Evolutionary conservation across 2,888 invertebrate genomes (phyloP).

Genomic region (Apamea crenata): DNA sequence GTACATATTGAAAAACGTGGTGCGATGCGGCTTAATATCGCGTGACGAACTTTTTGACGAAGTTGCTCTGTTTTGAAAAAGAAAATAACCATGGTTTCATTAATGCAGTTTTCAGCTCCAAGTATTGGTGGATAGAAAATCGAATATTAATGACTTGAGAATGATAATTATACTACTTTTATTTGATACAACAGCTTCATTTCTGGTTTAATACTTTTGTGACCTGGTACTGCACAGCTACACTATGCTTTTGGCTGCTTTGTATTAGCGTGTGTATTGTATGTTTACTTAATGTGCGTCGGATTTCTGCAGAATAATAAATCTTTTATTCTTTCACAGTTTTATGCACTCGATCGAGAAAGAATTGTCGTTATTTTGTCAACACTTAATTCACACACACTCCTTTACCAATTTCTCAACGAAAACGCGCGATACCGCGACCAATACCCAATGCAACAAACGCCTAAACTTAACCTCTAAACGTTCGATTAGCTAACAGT

Average conservation of each 20-base stretch:
- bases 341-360: background rate
- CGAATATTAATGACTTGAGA: background rate
- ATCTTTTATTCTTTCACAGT: background rate
- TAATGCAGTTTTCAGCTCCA: background rate
- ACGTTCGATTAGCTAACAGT: slow-evolving; percentile 56
- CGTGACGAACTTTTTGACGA: background rate
- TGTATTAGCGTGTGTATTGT: too few relatives aligned
- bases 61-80: background rate
- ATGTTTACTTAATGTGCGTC: background rate
- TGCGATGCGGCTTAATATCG: background rate
- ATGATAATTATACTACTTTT: background rate
- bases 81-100: background rate
- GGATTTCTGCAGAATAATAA: background rate
- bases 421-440: slow-evolving; percentile 1
- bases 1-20: slow-evolving; percentile 8
- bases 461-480: slow-evolving; percentile 43
- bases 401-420: background rate
- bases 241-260: too few relatives aligned
- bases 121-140: background rate
- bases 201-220: background rate
- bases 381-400: background rate
- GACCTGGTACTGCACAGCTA: too few relatives aligned
- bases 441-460: background rate
- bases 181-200: background rate
- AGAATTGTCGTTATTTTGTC: background rate